These are phyloP conservation scores for Caenorhabditis imperialis DNA, from an alignment of 2,888 invertebrate genomes.

Conservation along the genomic window DNA sequence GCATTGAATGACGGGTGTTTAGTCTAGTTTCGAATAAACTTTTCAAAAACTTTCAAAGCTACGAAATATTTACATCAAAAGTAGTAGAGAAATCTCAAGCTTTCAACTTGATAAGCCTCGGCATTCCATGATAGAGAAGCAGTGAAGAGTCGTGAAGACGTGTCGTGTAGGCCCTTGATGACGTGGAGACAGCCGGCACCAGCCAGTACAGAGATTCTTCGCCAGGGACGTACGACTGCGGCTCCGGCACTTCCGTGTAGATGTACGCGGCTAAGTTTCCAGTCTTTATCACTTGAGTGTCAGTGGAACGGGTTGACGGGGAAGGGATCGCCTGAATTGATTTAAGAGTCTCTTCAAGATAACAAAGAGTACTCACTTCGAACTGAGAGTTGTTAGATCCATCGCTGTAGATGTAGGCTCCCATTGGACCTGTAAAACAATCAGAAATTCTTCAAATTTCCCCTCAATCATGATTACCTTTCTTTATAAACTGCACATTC, in stretches of 20 bases:
- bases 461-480: constrained; percentile 16
- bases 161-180: constrained; percentile 18
- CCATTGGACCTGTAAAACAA: constrained; percentile 26
- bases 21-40: constrained; percentile 4
- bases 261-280: constrained; percentile 48
- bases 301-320: constrained; percentile 6
- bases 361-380: constrained; percentile 1
- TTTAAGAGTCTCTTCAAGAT: too few species aligned
- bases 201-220: constrained; percentile 39
- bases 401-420: constrained; percentile 47
- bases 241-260: constrained; percentile 32
- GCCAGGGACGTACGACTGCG: constrained; percentile 7
- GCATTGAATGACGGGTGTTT: constrained; percentile 31
- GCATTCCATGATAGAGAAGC: constrained; percentile 48
- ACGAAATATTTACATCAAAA: too few species aligned
- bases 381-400: constrained; percentile 11
- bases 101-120: constrained; percentile 31
- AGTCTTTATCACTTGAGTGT: constrained; percentile 38
- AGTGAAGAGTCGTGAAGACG: constrained; percentile 48
- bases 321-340: constrained; percentile 22
- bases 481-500: constrained; percentile 46
- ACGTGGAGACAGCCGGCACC: constrained; percentile 27
- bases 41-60: too few species aligned
- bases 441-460: not conserved
- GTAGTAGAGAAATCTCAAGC: constrained; percentile 6